Evolutionary conservation across 1,140 invertebrate genomes (phyloP).

Genomic region (Drosophila elegans): DNA sequence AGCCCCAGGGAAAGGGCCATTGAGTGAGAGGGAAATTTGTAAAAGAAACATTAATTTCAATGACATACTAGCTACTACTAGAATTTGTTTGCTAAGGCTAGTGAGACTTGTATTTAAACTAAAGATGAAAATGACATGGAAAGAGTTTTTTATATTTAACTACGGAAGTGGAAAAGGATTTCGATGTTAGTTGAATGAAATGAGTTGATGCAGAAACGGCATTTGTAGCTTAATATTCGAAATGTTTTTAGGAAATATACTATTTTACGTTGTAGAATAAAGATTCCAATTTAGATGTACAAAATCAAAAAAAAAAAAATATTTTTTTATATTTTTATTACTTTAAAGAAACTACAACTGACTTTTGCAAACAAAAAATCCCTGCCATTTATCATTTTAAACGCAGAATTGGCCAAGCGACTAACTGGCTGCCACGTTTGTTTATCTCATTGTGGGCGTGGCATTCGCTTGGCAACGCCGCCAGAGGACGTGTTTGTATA

Average conservation of each 20-base stretch:
- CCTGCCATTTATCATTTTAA: constrained; percentile 64
- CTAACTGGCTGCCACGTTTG: constrained; percentile 17
- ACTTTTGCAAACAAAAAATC: no score
- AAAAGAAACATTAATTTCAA: constrained; percentile 51
- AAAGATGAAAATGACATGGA: no score
- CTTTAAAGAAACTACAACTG: no score
- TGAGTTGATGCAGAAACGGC: no score
- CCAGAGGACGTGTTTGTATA: constrained; percentile 43
- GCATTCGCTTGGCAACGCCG: constrained; percentile 4
- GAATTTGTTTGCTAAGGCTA: constrained; percentile 3
- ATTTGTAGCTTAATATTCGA: no score
- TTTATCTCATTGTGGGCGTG: constrained; percentile 43
- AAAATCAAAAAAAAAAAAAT: background rate
- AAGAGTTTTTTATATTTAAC: background rate
- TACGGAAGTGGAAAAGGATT: no score
- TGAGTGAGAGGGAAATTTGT: constrained; percentile 32
- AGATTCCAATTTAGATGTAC: background rate
- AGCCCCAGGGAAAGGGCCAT: constrained; percentile 52
- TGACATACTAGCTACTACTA: constrained; percentile 13
- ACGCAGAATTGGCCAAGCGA: constrained; percentile 59
- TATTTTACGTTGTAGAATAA: no score
- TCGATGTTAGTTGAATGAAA: no score
- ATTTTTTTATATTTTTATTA: background rate
- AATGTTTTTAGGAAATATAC: no score
- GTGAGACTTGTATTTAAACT: background rate